Base-by-base conservation (phyloP, 1,140 invertebrate species). In the Camponotus vicinus region DNA sequence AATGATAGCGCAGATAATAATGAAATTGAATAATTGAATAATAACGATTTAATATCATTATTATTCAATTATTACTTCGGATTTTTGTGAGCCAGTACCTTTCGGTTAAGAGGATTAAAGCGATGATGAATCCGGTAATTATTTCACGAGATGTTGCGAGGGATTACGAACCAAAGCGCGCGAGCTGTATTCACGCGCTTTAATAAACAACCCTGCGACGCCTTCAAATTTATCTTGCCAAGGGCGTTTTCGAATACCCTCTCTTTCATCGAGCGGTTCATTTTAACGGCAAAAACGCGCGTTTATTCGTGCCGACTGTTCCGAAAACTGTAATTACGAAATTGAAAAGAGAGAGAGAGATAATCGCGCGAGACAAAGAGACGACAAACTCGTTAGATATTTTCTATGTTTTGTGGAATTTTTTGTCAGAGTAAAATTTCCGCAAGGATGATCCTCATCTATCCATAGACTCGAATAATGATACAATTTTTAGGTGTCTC, bases 391-490 rank as follows among this genome's bases (percentile, higher is more conserved):
- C 42, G n/a, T 57, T 32, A 52, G 40, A 71, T 66, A 15, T 82
- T 86, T 86, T 78, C 77, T 86, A 27, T 82, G 71, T 70, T 69
- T 45, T n/a, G 59, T 86, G 42, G 34, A 45, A 69, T 59, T 82
- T 78, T 79, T 79, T 27, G 27, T 34, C n/a, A 57, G 2, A 40
- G 32, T 59, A 13, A 52, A 76, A 79, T 79, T 85, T 69, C 15
- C 42, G 2, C 7, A 11, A 42, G 18, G 32, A 21, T 9, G 78
- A 82, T 82, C 71, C 15, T 45, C 67, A 55, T 57, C 21, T 63
- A 13, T 42, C 9, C 42, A 15, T 49, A 13, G n/a, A 49, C 9
- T 61, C 70, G 40, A 34, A 55, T 66, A 37, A 59, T 63, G 66
- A 80, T 34, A 40, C 42, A 70, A 59, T 75, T 86, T 82, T 64